Evolutionary conservation across 2,797 vertebrate species (phyloP).

Genomic region (Thripadectes ignobilis): DNA sequence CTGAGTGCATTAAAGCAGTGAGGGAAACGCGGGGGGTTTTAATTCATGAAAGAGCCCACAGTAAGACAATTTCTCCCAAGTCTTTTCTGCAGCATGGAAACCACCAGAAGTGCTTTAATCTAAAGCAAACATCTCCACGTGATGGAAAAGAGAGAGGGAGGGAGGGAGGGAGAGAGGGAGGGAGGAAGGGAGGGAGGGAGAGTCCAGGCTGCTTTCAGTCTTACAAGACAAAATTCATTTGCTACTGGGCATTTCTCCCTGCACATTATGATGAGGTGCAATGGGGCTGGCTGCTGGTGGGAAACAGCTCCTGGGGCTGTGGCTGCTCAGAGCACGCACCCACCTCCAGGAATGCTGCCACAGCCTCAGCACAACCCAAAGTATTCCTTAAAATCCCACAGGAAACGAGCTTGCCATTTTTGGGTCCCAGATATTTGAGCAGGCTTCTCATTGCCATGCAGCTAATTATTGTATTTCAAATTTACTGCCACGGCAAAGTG

Average conservation of each 20-base stretch:
- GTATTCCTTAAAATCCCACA: not conserved
- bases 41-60: not conserved
- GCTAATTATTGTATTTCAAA: not conserved
- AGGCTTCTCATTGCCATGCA: not conserved
- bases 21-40: not conserved
- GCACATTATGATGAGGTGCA: not conserved
- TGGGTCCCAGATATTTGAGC: not conserved
- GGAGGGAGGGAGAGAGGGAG: not conserved
- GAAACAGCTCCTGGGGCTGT: not conserved
- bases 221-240: not conserved
- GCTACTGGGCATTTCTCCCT: not conserved
- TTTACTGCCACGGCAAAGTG: not conserved
- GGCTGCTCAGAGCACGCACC: not conserved
- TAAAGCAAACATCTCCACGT: constrained; percentile 45
- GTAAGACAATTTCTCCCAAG: not conserved
- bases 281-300: not conserved
- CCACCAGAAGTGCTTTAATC: constrained; percentile 24
- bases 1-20: not conserved
- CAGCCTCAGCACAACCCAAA: not conserved
- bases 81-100: constrained; percentile 35
- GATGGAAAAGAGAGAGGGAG: not conserved
- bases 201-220: not conserved
- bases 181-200: not conserved
- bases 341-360: not conserved
- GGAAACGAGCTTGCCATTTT: not conserved